A percentile compares a stretch with the other conserved stretches of the same genome.
Evolutionary conservation across 2,797 vertebrate species (phyloP).

Genomic region (Rhinogobio ventralis): DNA sequence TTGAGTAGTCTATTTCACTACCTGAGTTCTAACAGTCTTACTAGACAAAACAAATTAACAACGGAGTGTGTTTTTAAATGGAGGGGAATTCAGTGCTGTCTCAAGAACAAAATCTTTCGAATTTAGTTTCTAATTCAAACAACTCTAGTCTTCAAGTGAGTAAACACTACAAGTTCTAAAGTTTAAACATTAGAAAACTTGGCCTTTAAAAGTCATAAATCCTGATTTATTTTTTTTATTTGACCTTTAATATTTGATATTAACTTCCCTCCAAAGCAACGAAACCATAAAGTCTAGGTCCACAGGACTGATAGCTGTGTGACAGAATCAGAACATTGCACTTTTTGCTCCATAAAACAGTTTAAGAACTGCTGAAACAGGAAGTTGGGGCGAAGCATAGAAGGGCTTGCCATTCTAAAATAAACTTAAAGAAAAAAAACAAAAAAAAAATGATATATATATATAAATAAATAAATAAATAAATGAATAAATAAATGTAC

Average conservation of each 20-base stretch:
- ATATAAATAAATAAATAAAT: too few relatives aligned
- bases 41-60: neutral
- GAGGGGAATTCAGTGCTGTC: neutral
- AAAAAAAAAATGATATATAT: too few relatives aligned
- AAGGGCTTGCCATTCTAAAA: neutral
- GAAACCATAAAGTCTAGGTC: neutral
- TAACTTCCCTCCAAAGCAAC: neutral
- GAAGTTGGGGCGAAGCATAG: neutral
- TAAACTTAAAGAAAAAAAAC: too few relatives aligned
- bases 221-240: neutral
- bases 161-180: neutral
- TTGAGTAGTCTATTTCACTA: slow-evolving; percentile 8
- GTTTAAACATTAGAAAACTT: neutral
- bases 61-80: neutral
- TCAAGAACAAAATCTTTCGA: neutral
- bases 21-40: neutral
- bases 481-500: too few relatives aligned
- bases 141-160: neutral
- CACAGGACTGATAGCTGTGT: neutral
- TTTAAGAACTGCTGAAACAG: neutral
- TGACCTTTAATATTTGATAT: slow-evolving; percentile 16
- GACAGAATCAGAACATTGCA: neutral
- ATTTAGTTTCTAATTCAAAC: neutral
- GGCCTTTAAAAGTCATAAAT: slow-evolving; percentile 14
- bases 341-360: neutral